Conservation (phyloP, 2,888 invertebrate genomes). For the Hirtodrosophila cameraria region DNA sequence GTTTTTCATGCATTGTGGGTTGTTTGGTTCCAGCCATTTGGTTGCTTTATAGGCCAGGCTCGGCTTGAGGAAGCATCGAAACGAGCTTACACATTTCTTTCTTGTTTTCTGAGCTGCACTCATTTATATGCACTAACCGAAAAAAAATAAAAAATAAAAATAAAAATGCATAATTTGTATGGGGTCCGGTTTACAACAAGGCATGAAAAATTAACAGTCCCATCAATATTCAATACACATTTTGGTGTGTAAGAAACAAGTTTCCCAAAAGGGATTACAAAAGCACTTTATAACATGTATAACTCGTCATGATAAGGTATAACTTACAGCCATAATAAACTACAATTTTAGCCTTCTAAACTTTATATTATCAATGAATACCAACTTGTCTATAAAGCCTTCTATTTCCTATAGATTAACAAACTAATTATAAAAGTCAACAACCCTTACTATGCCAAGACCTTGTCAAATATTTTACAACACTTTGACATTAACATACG, state of each 20-base stretch:
- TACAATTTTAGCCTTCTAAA: not conserved
- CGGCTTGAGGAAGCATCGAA: constrained; percentile 20
- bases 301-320: constrained; percentile 9
- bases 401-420: not conserved
- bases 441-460: constrained; percentile 30
- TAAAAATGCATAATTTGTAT: constrained; percentile 28
- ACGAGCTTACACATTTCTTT: constrained; percentile 38
- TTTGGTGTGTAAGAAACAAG: constrained; percentile 40
- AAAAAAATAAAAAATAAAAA: too few species aligned
- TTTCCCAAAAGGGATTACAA: constrained; percentile 34
- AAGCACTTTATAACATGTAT: not conserved
- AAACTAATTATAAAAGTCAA: constrained; percentile 33
- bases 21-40: constrained; percentile 16
- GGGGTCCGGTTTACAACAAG: constrained; percentile 63
- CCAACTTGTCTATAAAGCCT: not conserved
- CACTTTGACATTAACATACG: constrained; percentile 16
- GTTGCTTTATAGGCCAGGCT: constrained; percentile 42
- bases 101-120: constrained; percentile 29
- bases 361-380: constrained; percentile 1
- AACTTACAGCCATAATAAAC: not conserved
- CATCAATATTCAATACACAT: constrained; percentile 54
- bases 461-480: constrained; percentile 36
- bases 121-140: constrained; percentile 47
- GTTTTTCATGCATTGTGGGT: constrained; percentile 36
- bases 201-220: constrained; percentile 23